Evolutionary conservation across 2,797 vertebrate species (phyloP).

Genomic region (Pipistrellus kuhlii): DNA sequence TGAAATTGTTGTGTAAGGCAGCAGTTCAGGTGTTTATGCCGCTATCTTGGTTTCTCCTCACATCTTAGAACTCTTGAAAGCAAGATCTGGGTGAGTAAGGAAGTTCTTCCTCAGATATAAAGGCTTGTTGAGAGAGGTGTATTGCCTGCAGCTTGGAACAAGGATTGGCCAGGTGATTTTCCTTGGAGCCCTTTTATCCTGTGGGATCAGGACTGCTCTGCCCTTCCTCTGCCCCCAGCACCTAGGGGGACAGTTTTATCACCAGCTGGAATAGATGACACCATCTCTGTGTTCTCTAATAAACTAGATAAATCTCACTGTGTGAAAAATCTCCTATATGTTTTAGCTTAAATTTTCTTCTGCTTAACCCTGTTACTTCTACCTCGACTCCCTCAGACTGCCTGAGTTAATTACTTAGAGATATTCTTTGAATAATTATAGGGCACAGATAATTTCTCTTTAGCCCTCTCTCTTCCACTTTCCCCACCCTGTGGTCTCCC

Average conservation of each 20-base stretch:
- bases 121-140: background rate
- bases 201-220: too few species aligned
- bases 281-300: background rate
- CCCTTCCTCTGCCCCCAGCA: background rate
- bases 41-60: background rate
- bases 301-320: constrained; percentile 32
- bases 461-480: constrained; percentile 42
- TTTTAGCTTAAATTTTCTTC: constrained; percentile 69
- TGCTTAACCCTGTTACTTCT: constrained; percentile 69
- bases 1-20: too few species aligned
- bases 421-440: constrained; percentile 66
- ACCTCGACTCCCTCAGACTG: constrained; percentile 35
- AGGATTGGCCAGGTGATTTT: background rate
- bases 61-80: constrained; percentile 7
- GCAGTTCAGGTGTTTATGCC: too few species aligned
- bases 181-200: background rate
- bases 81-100: background rate
- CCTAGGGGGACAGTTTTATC: background rate
- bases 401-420: constrained; percentile 62
- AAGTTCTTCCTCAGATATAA: background rate
- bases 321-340: constrained; percentile 36
- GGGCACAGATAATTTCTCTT: constrained; percentile 64
- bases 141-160: background rate
- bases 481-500: constrained; percentile 54
- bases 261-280: background rate